Base-by-base conservation (phyloP, 2,113 vertebrate genomes). In the Echinops telfairi region DNA sequence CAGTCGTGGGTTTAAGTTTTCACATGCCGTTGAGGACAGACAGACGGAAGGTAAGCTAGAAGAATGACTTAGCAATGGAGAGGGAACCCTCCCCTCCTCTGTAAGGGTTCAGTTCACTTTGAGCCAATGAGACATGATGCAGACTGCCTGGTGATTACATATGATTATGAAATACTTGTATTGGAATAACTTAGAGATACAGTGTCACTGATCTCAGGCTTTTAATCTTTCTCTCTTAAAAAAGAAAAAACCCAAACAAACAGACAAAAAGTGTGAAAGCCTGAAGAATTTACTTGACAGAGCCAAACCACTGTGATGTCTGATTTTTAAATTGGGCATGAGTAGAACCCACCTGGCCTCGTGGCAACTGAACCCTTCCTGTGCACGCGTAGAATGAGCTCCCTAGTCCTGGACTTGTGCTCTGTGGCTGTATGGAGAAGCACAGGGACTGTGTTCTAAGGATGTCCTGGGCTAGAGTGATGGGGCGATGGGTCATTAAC, bases 1-100 rank as follows among this genome's bases (percentile, higher is more conserved):
- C 98, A 98, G 87, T 98, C 98, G 94, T 98, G 97, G 98, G 97
- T 98, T 97, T 98, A 98, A 98, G 96, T 98, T 98, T 98, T 97
- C 96, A 96, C 97, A 97, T 98, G 98, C 97, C 97, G 91, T 97
- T 97, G 97, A 98, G 97, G 97, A 98, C 97, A 95, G 96, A 97
- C 96, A 97, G 92, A 95, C 84, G 62, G 90, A 98, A 98, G 98
- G 98, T 98, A 98, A 98, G 98, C 97, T 98, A 98, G 97, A 97
- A 96, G 91, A 96, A 95, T 3, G 43, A 8, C 88, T 94, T 97
- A 97, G 94, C 95, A 82, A 66, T 78, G 92, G 89, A 97, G 96
- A 93, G 82, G 89, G 64, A 92, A 93, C 25, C 64, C 68, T 93
- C 58, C 84, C 36, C 47, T 83, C 77, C 66, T 40, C 20, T 95